These are phyloP conservation scores for Drosophila peninsularis DNA, from an alignment of 2,888 invertebrate genomes.

Conservation along the genomic window DNA sequence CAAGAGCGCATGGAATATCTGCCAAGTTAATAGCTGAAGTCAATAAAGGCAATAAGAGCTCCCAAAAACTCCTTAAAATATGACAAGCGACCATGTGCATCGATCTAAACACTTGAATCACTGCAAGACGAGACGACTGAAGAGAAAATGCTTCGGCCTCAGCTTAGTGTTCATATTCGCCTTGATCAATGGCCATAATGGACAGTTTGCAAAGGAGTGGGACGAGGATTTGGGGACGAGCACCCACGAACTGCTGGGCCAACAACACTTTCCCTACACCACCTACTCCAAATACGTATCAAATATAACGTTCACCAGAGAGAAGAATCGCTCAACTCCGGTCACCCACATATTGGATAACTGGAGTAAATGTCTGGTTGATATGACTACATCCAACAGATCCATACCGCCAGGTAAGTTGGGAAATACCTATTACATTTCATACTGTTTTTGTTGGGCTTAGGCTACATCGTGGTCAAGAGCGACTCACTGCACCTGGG, in stretches of 20 bases:
- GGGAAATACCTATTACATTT: no score
- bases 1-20: not conserved
- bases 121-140: not conserved
- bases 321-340: not conserved
- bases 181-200: conserved; percentile 22
- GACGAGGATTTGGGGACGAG: not conserved
- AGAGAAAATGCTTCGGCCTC: conserved; percentile 37
- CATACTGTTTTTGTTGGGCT: not conserved
- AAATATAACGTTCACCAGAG: conserved; percentile 29
- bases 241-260: conserved; percentile 40
- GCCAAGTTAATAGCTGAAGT: not conserved
- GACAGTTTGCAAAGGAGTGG: not conserved
- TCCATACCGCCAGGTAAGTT: conserved; percentile 58
- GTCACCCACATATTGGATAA: conserved; percentile 40
- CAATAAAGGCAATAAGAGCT: no score
- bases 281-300: conserved; percentile 37
- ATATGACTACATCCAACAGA: conserved; percentile 23
- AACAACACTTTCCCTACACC: conserved; percentile 45
- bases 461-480: conserved; percentile 81
- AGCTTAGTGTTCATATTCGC: conserved; percentile 46
- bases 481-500: conserved; percentile 71
- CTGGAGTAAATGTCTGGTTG: conserved; percentile 44
- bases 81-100: not conserved
- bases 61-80: not conserved
- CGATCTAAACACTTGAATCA: not conserved